Conservation (phyloP, 2,888 invertebrate genomes). For the Magallana nippona region DNA sequence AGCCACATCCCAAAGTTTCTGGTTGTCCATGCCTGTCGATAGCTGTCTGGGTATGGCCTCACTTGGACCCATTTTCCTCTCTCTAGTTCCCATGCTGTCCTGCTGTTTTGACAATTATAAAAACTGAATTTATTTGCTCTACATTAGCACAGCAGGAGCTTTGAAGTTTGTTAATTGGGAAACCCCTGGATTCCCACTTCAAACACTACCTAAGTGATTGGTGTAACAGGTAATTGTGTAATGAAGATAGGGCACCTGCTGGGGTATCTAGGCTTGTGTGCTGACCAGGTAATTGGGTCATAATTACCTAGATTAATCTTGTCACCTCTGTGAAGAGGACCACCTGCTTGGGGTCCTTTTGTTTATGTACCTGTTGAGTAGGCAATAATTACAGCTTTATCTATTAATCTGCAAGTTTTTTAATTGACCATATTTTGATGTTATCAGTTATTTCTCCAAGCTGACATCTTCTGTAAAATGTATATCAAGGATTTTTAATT, state of each 20-base stretch:
- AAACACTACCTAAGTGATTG: constrained; percentile 17
- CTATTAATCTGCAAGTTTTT: neutral
- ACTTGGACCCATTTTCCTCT: neutral
- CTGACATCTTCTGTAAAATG: constrained; percentile 9
- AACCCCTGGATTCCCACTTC: neutral
- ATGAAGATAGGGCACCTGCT: constrained; percentile 18
- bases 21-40: constrained; percentile 15
- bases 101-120: constrained; percentile 19
- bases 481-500: neutral
- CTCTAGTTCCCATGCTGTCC: constrained; percentile 25
- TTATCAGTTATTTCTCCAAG: constrained; percentile 10
- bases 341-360: constrained; percentile 9
- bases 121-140: constrained; percentile 21
- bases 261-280: neutral
- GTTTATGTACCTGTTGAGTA: constrained; percentile 10
- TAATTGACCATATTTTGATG: neutral
- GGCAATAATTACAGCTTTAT: neutral
- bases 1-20: neutral
- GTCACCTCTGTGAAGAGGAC: constrained; percentile 6
- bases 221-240: constrained; percentile 18
- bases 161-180: constrained; percentile 1
- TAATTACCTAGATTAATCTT: constrained; percentile 32
- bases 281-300: constrained; percentile 15
- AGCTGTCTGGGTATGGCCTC: neutral
- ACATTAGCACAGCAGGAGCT: constrained; percentile 5